These are phyloP conservation scores for Zootermopsis nevadensis DNA, from an alignment of 2,888 invertebrate genomes.

Conservation along the genomic window DNA sequence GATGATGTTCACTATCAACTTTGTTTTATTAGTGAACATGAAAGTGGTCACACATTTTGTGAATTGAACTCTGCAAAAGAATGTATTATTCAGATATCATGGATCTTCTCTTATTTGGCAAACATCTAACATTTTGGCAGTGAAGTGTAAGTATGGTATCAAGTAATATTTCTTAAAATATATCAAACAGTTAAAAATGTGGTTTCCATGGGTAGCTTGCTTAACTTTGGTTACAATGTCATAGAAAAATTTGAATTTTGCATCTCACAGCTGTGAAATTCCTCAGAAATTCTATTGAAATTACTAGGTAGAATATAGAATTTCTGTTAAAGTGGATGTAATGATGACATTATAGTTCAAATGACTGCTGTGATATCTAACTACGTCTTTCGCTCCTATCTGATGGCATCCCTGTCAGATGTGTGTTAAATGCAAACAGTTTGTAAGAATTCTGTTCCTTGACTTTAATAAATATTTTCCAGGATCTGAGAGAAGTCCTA, in stretches of 20 bases:
- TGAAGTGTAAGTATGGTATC: no score
- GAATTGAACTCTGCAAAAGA: no score
- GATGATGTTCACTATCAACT: no score
- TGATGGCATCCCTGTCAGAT: conserved; percentile 52
- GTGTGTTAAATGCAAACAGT: background rate
- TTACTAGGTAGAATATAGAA: background rate
- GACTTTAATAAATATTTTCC: background rate
- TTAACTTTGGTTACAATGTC: no score
- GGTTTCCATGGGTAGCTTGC: no score
- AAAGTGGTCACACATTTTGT: no score
- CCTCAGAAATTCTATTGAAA: background rate
- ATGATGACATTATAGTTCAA: conserved; percentile 62
- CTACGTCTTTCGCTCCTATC: conserved; percentile 61
- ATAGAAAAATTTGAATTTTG: background rate
- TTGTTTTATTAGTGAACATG: no score
- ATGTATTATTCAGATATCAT: no score
- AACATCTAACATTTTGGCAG: no score
- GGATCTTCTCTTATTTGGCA: no score
- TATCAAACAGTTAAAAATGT: no score
- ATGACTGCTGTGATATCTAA: conserved; percentile 59
- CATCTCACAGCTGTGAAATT: background rate
- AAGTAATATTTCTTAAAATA: no score
- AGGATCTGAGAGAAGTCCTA: background rate
- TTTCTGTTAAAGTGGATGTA: background rate
- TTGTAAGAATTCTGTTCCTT: background rate